Base-by-base conservation (phyloP, 2,113 vertebrate genomes). In the Clinocottus analis region DNA sequence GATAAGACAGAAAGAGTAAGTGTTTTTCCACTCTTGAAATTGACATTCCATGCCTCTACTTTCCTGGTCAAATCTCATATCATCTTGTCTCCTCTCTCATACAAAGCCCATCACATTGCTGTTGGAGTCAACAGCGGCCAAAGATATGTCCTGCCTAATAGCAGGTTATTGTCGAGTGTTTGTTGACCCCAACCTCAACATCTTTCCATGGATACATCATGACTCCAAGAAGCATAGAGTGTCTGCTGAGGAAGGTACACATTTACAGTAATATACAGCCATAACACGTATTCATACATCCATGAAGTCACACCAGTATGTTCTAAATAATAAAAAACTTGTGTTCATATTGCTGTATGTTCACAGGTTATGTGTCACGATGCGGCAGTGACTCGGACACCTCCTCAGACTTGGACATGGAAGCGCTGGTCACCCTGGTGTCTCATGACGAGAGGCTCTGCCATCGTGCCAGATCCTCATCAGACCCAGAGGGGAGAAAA, bases 71-170 rank as follows among this genome's bases (percentile, higher is more conserved):
- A 64, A 29, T 88, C 29, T 49, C 12, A 43, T 61, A 35, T 25
- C 27, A 17, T 83, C 29, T 43, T 19, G 23, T 87, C 23, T 84
- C 31, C 37, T 70, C 10, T 75, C 51, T 77, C 61, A 31, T 47
- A n/a, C 67, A 61, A 68, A 98, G 97, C 90, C 97, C 85, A 96
- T 99, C 53, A 97, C 96, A 1, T 89, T 99, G 81, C 92, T 99
- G 45, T 78, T 99, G 92, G 98, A 99, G 85, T 95, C 96, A 19
- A 95, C 93, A 72, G 95, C 96, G 33, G 97, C 98, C 1, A 99
- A 99, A 92, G 98, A 99, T 60, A 94, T 99, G 47, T 94, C 95
- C 80, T 99, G 98, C 85, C 94, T 98, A 55, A 95, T 99, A 25
- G 87, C 83, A 33, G 98, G 98, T 3, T 99, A 99, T 89, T 98